These are phyloP conservation scores for Metallyticus violacea DNA, from an alignment of 2,888 invertebrate species.

Conservation along the genomic window DNA sequence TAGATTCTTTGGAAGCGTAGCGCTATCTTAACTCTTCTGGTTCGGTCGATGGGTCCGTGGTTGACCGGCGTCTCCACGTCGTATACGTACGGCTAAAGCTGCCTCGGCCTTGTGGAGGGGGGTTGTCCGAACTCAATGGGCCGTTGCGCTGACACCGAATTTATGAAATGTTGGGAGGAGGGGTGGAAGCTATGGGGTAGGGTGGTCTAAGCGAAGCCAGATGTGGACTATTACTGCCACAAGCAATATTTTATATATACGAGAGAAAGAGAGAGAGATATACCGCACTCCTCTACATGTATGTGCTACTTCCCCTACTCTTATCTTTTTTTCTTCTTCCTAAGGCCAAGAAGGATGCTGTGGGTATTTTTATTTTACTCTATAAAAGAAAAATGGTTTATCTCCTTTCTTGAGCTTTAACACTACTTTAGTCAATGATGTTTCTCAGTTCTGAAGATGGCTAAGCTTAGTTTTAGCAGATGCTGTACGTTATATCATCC, in stretches of 20 bases:
- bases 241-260: slow-evolving; percentile 1
- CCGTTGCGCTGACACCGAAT: slow-evolving; percentile 14
- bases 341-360: neutral
- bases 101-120: neutral
- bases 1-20: too few species aligned
- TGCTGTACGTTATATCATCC: neutral
- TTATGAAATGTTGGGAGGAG: slow-evolving; percentile 22
- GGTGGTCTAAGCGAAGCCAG: neutral
- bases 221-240: neutral
- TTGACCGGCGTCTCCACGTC: neutral
- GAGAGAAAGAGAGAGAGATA: neutral
- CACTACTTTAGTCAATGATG: neutral
- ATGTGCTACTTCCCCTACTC: neutral
- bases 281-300: neutral
- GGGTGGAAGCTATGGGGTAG: neutral
- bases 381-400: neutral
- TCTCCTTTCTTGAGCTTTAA: neutral
- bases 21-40: neutral
- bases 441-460: neutral
- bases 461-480: neutral
- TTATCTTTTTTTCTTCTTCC: neutral
- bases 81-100: neutral
- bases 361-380: neutral
- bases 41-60: neutral
- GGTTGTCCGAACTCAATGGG: slow-evolving; percentile 19